Evolutionary conservation across 2,888 invertebrate species (phyloP), one percentile per base, ranked within the genome.

Genomic region (Sepiola atlantica): DNA sequence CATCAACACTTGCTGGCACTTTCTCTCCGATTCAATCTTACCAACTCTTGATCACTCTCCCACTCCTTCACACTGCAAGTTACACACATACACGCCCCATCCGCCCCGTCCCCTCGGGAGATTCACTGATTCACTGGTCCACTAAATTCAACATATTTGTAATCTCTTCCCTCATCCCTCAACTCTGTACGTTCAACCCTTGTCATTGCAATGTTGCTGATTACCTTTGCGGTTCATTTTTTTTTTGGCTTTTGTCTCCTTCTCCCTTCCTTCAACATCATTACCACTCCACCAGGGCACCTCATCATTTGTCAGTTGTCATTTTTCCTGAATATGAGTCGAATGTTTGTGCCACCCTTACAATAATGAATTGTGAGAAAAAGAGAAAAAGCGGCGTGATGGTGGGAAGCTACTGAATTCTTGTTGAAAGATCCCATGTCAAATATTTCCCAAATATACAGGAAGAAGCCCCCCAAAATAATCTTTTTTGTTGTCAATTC

Each of bases 251-350:
- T 77, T 77, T 77, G 77, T 32, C 77, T 32, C 77, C 77, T n/a
- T 45, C 45, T 45, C 45, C 45, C 45, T 45, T 45, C 45, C n/a
- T 77, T 77, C 77, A 77, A 77, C 8, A 20, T 57, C 77, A n/a
- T 0, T 32, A 4, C 14, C 77, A n/a, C 77, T 32, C 77, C n/a
- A 0, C n/a, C 18, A 14, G 3, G n/a, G 77, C 45, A 45, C n/a
- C 77, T 77, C n/a, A 77, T 77, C 77, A 77, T 77, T 77, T 77
- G 77, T 77, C 77, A 77, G 77, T 77, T 77, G 77, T 77, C 77
- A 77, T 77, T 77, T 77, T 77, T 77, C 77, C n/a, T 77, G 77
- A 77, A 77, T 77, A 12, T 14, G n/a, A n/a, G n/a, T n/a, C n/a
- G 77, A 77, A 77, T 32, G 77, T 77, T 77, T n/a, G n/a, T 18